Evolutionary conservation across 2,113 vertebrate species (phyloP).

Genomic region (Talpa occidentalis): DNA sequence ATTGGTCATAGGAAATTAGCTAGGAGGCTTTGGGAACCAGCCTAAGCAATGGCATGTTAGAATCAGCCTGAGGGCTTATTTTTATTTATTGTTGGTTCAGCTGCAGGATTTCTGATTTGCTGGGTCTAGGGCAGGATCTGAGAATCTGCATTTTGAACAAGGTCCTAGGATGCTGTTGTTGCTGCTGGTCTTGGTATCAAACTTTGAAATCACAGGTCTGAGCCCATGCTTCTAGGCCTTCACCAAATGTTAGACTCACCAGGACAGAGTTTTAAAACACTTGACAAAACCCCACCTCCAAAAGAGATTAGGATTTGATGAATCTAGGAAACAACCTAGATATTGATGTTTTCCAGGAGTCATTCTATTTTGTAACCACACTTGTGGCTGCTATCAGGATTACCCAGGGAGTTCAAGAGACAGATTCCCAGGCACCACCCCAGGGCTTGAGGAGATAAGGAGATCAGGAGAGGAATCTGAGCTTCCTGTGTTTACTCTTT

Average conservation of each 20-base stretch:
- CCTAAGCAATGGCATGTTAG: background rate
- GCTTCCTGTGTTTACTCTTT: background rate
- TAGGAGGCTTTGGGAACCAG: background rate
- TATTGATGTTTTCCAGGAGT: background rate
- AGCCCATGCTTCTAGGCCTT: background rate
- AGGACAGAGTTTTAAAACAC: background rate
- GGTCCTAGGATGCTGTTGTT: background rate
- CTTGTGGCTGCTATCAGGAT: slow-evolving; percentile 20
- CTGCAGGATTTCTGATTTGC: background rate
- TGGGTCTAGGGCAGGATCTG: background rate
- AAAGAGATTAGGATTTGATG: background rate
- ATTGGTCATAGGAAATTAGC: background rate
- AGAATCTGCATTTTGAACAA: background rate
- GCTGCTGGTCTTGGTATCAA: background rate
- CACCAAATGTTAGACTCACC: background rate
- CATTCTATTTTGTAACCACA: background rate
- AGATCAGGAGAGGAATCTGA: background rate
- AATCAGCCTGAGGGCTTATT: background rate
- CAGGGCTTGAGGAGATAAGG: background rate
- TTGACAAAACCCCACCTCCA: background rate
- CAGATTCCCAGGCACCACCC: background rate
- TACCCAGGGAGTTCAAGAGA: background rate
- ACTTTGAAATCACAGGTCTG: background rate
- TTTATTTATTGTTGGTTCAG: background rate
- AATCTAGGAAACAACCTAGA: background rate